Percentiles rank a stretch among this genome's conserved stretches.
These are phyloP conservation scores for Yponomeuta malinellus DNA, from an alignment of 2,888 invertebrate genomes.

Conservation along the genomic window DNA sequence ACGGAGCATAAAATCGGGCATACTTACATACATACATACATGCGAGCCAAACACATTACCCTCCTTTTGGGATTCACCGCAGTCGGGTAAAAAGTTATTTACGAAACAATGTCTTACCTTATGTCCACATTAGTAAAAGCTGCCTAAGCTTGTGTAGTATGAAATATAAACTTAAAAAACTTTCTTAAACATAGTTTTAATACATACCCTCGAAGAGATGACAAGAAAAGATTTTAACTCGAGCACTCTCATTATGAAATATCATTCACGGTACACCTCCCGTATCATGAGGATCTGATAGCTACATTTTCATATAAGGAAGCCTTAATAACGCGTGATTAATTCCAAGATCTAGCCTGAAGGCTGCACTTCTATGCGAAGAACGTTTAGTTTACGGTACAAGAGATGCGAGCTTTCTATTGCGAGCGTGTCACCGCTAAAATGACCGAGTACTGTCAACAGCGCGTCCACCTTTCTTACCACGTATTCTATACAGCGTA, in stretches of 20 bases:
- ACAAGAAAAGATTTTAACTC: not conserved
- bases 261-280: conserved; percentile 7
- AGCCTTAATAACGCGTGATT: conserved; percentile 44
- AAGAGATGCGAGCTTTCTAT: not conserved
- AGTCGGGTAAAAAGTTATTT: not conserved
- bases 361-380: conserved; percentile 26
- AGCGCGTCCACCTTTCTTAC: no score
- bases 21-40: no score
- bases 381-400: conserved; percentile 33
- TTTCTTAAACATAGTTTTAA: no score
- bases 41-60: no score
- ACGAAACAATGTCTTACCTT: not conserved
- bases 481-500: no score
- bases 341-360: conserved; percentile 40
- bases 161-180: no score
- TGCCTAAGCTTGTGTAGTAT: no score
- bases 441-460: no score
- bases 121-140: not conserved
- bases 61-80: no score
- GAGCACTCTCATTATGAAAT: conserved; percentile 8
- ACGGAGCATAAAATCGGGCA: no score
- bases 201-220: not conserved
- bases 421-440: not conserved
- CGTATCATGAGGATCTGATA: conserved; percentile 8
- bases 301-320: conserved; percentile 31